phyloP scores from a whole-genome alignment of 2,113 vertebrate genomes.

The Lutjanus erythropterus region DNA sequence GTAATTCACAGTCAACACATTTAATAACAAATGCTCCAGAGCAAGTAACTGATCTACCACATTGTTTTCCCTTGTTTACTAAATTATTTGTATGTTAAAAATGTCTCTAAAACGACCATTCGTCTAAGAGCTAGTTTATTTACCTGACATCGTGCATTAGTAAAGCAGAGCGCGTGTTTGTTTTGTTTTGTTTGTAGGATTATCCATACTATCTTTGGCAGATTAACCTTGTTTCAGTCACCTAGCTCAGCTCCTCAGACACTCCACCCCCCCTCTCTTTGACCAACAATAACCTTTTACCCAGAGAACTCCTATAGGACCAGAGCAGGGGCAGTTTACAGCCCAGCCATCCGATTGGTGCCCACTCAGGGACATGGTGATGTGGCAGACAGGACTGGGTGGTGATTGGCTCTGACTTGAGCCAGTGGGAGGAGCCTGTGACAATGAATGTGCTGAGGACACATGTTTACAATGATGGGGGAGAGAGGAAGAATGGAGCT shows the following conservation, averaged over 20 bases:
- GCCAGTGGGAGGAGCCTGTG: constrained; percentile 69
- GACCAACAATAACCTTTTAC: constrained; percentile 80
- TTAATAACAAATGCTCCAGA: not conserved
- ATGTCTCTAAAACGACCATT: not conserved
- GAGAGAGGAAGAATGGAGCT: constrained; percentile 56
- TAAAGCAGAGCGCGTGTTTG: not conserved
- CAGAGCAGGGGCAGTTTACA: constrained; percentile 41
- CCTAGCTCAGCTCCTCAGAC: constrained; percentile 2
- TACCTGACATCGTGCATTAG: too few species aligned
- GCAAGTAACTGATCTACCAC: not conserved
- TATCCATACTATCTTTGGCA: not conserved
- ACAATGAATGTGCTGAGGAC: constrained; percentile 72
- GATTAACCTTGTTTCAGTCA: constrained; percentile 18
- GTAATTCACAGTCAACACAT: not conserved
- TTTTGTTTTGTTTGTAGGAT: constrained; percentile 40
- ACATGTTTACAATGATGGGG: constrained; percentile 78
- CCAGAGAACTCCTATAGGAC: constrained; percentile 75
- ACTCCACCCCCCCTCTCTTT: constrained; percentile 1
- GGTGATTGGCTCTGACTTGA: constrained; percentile 71
- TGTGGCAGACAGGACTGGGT: constrained; percentile 36
- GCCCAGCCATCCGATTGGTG: constrained; percentile 67
- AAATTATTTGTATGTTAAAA: not conserved
- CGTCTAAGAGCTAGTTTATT: rapidly evolving
- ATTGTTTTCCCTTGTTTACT: not conserved
- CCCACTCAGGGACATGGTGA: constrained; percentile 45